Evolutionary conservation across 2,888 invertebrate genomes (phyloP).

Genomic region (Embidobia sp.): DNA sequence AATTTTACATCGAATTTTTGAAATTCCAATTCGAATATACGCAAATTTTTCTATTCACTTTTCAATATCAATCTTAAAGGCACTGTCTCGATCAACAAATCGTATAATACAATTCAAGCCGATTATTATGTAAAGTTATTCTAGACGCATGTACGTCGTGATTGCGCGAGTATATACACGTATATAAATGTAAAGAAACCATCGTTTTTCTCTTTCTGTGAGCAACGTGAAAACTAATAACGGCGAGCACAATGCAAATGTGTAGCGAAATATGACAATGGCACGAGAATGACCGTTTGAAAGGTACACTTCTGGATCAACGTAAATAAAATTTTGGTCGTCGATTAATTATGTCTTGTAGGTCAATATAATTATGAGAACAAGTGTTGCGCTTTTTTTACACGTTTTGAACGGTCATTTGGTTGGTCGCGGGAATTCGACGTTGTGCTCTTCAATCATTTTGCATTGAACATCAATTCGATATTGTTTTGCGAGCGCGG

Average conservation of each 20-base stretch:
- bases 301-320: no score
- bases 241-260: conserved; percentile 25
- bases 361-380: no score
- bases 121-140: conserved; percentile 33
- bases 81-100: conserved; percentile 38
- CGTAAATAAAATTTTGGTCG: no score
- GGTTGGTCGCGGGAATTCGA: not conserved
- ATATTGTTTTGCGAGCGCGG: conserved; percentile 29
- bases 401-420: conserved; percentile 33
- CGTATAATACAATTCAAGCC: conserved; percentile 15
- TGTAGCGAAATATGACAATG: conserved; percentile 12
- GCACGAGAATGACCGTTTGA: not conserved
- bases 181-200: conserved; percentile 26
- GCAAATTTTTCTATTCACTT: conserved; percentile 63
- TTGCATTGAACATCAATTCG: conserved; percentile 25
- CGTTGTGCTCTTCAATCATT: conserved; percentile 41
- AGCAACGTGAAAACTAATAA: conserved; percentile 55
- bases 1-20: conserved; percentile 65
- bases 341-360: no score
- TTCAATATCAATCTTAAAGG: conserved; percentile 49
- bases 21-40: conserved; percentile 57
- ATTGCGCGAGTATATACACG: conserved; percentile 26
- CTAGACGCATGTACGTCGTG: conserved; percentile 30
- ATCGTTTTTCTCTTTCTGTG: conserved; percentile 48
- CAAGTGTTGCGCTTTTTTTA: no score